Evolutionary conservation across 2,888 invertebrate species (phyloP).

Genomic region (Schizaphis graminum): DNA sequence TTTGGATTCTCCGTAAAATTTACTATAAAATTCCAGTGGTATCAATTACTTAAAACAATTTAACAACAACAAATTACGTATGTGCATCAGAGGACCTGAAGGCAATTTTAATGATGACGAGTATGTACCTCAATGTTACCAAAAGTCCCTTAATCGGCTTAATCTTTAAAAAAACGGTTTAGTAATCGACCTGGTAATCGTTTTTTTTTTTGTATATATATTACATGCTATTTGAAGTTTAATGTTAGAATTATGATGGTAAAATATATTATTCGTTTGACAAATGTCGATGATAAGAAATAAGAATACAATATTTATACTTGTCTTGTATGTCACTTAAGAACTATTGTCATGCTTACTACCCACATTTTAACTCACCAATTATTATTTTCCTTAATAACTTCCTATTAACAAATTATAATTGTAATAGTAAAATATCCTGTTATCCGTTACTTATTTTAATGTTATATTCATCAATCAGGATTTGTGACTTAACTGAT

Average conservation of each 20-base stretch:
- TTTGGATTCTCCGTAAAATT: not conserved
- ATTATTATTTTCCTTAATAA: not conserved
- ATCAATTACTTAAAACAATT: not conserved
- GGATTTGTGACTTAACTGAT: not conserved
- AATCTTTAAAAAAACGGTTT: no score
- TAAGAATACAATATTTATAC: not conserved
- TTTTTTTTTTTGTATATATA: not conserved
- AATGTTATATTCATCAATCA: not conserved
- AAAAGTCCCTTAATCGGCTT: no score
- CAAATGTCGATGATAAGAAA: not conserved
- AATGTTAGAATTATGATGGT: not conserved
- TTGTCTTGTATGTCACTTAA: not conserved
- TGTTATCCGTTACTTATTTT: not conserved
- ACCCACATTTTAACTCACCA: not conserved
- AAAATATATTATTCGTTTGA: not conserved
- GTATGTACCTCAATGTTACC: not conserved
- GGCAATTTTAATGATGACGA: not conserved
- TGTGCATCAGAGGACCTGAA: not conserved
- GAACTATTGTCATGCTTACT: not conserved
- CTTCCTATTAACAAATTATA: not conserved
- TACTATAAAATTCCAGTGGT: not conserved
- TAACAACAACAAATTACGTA: not conserved
- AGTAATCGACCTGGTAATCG: not conserved
- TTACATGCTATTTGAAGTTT: not conserved
- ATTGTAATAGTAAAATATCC: slow-evolving; percentile 7